Evolutionary conservation across 2,888 invertebrate genomes (phyloP).

Genomic region (Rhaphigaster nebulosa): DNA sequence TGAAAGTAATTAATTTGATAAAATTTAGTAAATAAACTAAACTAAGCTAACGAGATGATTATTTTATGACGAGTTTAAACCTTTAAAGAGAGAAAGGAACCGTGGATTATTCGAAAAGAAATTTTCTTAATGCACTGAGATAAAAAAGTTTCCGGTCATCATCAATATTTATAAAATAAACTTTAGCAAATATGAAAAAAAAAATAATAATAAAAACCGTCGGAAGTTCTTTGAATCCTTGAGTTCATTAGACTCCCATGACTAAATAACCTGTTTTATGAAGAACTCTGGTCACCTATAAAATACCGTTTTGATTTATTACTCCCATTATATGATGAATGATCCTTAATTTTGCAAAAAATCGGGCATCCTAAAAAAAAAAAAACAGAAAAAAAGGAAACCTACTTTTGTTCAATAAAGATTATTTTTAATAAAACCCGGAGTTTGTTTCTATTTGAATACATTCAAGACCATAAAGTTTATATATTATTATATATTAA

Average conservation of each 20-base stretch:
- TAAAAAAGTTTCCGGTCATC: background rate
- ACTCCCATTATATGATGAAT: background rate
- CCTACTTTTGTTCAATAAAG: no score
- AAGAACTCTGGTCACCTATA: background rate
- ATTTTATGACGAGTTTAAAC: no score
- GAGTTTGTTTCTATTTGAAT: no score
- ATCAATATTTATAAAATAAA: background rate
- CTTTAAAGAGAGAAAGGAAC: background rate
- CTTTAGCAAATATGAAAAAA: background rate
- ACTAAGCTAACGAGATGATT: no score
- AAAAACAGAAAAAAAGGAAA: no score
- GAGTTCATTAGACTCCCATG: background rate
- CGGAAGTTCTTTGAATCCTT: background rate
- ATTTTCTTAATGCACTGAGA: background rate
- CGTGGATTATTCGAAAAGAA: background rate
- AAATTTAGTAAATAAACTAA: no score
- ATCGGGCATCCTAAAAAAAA: no score
- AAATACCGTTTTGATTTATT: background rate
- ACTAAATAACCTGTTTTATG: conserved; percentile 13
- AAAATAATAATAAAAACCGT: background rate
- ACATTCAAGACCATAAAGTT: no score
- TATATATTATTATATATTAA: no score
- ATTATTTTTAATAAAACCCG: no score
- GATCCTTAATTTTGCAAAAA: background rate
- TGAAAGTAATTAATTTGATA: no score